Evolutionary conservation across 2,113 vertebrate species (phyloP).

Genomic region (Bostrychus sinensis): DNA sequence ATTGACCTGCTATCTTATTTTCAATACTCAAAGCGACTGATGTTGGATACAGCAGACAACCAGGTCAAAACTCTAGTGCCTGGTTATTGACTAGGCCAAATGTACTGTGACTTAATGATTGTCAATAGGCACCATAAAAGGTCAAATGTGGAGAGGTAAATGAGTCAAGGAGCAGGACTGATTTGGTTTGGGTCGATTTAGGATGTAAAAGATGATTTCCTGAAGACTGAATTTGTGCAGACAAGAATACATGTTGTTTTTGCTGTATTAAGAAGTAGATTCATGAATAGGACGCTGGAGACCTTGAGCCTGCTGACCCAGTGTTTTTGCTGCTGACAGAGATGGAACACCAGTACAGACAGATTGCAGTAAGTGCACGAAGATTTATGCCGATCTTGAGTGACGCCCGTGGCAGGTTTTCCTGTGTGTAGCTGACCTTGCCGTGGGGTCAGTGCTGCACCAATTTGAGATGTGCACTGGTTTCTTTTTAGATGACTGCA

Average conservation of each 20-base stretch:
- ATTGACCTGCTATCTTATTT: neutral
- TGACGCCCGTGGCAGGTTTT: slow-evolving; percentile 65
- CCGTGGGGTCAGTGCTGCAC: slow-evolving; percentile 54
- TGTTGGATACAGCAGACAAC: neutral
- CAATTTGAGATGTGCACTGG: slow-evolving; percentile 23
- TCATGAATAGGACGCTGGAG: slow-evolving; percentile 20
- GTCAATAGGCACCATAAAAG: neutral
- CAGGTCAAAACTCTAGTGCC: neutral
- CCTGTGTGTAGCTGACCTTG: slow-evolving; percentile 61
- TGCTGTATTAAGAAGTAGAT: slow-evolving; percentile 9
- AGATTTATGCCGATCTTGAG: slow-evolving; percentile 59
- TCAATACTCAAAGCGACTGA: neutral
- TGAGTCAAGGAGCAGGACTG: neutral
- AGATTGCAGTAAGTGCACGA: slow-evolving; percentile 48
- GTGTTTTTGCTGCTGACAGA: slow-evolving; percentile 16
- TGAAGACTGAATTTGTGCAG: slow-evolving; percentile 4
- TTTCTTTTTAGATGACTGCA: slow-evolving; percentile 31
- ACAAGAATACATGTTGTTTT: slow-evolving; percentile 14
- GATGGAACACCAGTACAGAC: slow-evolving; percentile 21
- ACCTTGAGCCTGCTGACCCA: slow-evolving; percentile 14
- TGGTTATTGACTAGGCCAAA: neutral
- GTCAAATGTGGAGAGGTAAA: neutral
- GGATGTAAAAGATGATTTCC: neutral
- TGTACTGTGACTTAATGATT: neutral
- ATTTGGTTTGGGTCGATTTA: neutral